Evolutionary conservation across 2,888 invertebrate genomes (phyloP), one percentile per base, ranked within the genome.

Genomic region (Anticlea derivata): DNA sequence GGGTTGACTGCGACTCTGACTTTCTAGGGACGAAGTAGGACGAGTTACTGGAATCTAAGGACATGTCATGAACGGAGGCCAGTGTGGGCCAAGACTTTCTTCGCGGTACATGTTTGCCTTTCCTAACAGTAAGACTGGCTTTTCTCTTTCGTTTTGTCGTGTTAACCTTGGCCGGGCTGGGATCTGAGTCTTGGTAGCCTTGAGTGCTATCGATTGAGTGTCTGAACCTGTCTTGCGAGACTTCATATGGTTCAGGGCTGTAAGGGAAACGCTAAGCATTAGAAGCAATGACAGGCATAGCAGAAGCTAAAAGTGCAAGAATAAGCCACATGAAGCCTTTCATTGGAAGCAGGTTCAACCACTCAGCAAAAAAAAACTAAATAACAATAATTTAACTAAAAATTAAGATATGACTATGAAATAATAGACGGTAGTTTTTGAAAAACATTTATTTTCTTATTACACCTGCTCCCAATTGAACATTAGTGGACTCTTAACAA

Each of bases 301-400:
- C 66, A 70, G 63, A 73, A 72, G 72, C 66, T 66, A 66, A 68
- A 67, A 65, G 53, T 50, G 52, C 55, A 58, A 49, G 50, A 17
- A 34, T 8, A 66, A 67, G 65, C 60, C 49, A 65, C 61, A 66
- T 68, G 66, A 62, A 58, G 59, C 53, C 55, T 55, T 55, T 55
- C 41, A 74, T 84, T 84, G 87, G 87, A 87, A 86, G 87, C 87
- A 87, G 87, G 86, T 82, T 68, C 22, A 22, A 29, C n/a, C 8
- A 26, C 22, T 11, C 8, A 48, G 29, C 11, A 6, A 45, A 49
- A 23, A 23, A 30, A 30, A 30, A 17, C 4, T 31, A 46, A 29
- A 13, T 13, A 5, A 23, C 29, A 30, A 20, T 33, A 47, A 39
- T 10, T 29, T 3, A 49, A 34, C 13, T 29, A 30, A 22, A 41